These are phyloP conservation scores for Percopsis transmontana DNA, from an alignment of 2,113 vertebrate species.

Conservation along the genomic window DNA sequence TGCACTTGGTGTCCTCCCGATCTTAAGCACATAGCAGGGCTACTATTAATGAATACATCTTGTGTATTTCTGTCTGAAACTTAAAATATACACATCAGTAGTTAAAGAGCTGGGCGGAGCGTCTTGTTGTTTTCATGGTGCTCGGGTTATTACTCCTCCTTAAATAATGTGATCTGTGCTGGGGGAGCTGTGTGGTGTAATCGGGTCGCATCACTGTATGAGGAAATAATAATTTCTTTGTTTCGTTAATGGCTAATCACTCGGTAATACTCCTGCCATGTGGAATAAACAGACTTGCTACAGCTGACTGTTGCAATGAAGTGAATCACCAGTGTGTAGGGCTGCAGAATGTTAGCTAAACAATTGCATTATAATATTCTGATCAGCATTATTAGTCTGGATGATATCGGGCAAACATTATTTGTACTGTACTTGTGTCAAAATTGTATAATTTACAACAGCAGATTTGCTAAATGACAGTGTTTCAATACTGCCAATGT, in stretches of 20 bases:
- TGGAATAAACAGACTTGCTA: too few relatives aligned
- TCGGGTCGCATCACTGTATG: slow-evolving; percentile 59
- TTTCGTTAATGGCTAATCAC: slow-evolving; percentile 10
- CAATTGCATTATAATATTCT: slow-evolving; percentile 6
- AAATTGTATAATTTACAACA: slow-evolving; percentile 6
- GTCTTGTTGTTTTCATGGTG: slow-evolving; percentile 57
- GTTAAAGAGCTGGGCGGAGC: slow-evolving; percentile 53
- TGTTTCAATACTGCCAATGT: neutral
- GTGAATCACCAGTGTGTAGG: neutral
- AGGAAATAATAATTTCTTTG: slow-evolving; percentile 16
- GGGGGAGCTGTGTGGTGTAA: slow-evolving; percentile 37
- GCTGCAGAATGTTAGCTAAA: neutral
- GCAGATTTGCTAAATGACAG: neutral
- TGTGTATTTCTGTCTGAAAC: slow-evolving; percentile 49
- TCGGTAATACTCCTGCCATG: neutral
- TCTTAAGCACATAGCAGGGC: slow-evolving; percentile 51
- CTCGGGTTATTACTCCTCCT: slow-evolving; percentile 59
- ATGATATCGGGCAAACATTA: slow-evolving; percentile 3
- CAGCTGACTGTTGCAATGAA: neutral
- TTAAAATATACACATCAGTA: slow-evolving; percentile 43
- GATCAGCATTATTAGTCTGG: slow-evolving; percentile 26
- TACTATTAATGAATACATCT: slow-evolving; percentile 48
- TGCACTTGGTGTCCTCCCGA: slow-evolving; percentile 64
- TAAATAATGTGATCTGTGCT: slow-evolving; percentile 41
- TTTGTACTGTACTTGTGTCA: slow-evolving; percentile 2